Percentiles rank a stretch among this genome's conserved stretches.
Conservation (phyloP, 2,797 vertebrate species). For the Sebastes trivittatus region DNA sequence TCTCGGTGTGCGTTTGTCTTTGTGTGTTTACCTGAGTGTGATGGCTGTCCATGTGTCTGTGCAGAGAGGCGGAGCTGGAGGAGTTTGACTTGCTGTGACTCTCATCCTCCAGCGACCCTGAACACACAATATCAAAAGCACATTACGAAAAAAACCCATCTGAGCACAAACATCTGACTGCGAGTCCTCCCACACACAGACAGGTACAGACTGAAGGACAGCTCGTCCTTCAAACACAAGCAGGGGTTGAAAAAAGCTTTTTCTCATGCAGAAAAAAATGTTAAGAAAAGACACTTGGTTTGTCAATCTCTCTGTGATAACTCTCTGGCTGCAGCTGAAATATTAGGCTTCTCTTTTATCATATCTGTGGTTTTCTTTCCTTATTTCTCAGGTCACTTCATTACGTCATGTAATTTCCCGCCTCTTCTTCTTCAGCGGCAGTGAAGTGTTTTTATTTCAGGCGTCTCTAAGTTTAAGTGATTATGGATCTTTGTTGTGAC, state of each 20-base stretch:
- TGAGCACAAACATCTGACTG: not conserved
- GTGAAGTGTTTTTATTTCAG: not conserved
- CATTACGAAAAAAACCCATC: not conserved
- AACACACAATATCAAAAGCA: constrained; percentile 47
- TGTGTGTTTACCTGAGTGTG: constrained; percentile 89
- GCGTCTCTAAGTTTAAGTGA: not conserved
- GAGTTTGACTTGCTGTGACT: constrained; percentile 85
- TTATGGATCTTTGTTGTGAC: not conserved
- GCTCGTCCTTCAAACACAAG: constrained; percentile 4
- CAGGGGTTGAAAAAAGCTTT: not conserved
- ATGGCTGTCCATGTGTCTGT: constrained; percentile 91
- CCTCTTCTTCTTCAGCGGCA: not conserved
- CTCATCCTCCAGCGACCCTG: constrained; percentile 89
- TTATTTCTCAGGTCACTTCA: not conserved
- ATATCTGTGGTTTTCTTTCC: not conserved
- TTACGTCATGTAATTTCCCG: not conserved
- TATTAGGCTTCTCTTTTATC: not conserved
- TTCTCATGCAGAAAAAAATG: not conserved
- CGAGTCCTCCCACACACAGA: constrained; percentile 22
- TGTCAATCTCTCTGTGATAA: constrained; percentile 1
- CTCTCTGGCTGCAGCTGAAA: not conserved
- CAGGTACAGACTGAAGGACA: constrained; percentile 17
- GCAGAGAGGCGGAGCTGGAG: constrained; percentile 79
- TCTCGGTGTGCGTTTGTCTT: not conserved
- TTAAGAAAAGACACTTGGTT: not conserved